Percentiles rank a stretch among this genome's conserved stretches.
Evolutionary conservation across 2,888 invertebrate species (phyloP).

Genomic region (Caenorhabditis sulstoni): DNA sequence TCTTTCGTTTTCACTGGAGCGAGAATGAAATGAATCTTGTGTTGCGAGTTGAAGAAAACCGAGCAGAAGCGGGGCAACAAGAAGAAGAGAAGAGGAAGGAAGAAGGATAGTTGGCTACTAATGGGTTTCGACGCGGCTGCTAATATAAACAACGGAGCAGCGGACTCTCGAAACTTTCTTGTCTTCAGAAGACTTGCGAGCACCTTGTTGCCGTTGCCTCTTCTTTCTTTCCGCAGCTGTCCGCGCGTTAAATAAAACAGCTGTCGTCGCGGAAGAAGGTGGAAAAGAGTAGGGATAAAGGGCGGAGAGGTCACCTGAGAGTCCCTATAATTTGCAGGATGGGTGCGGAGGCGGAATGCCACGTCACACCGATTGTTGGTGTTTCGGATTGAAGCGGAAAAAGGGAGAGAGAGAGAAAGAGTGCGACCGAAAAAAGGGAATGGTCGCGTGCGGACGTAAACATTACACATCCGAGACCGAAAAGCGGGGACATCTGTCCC

Average conservation of each 20-base stretch:
- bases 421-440: not conserved
- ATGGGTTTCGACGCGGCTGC: constrained; percentile 48
- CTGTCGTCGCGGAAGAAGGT: constrained; percentile 40
- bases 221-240: constrained; percentile 35
- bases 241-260: constrained; percentile 35
- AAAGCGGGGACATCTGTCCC: constrained; percentile 35
- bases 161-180: constrained; percentile 43
- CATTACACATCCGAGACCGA: constrained; percentile 19
- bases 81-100: constrained; percentile 26
- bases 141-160: constrained; percentile 58
- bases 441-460: constrained; percentile 34
- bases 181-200: constrained; percentile 13
- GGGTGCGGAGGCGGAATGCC: constrained; percentile 8
- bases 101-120: constrained; percentile 51
- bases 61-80: constrained; percentile 16
- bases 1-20: not conserved
- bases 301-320: constrained; percentile 39
- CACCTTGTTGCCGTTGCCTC: constrained; percentile 14
- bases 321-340: constrained; percentile 36
- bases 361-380: constrained; percentile 25
- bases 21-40: constrained; percentile 31
- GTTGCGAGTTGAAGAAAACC: constrained; percentile 43
- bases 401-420: not conserved
- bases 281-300: constrained; percentile 24
- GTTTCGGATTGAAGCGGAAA: constrained; percentile 2